phyloP scores from a whole-genome alignment of 2,113 vertebrate species.

The Ellobius talpinus region DNA sequence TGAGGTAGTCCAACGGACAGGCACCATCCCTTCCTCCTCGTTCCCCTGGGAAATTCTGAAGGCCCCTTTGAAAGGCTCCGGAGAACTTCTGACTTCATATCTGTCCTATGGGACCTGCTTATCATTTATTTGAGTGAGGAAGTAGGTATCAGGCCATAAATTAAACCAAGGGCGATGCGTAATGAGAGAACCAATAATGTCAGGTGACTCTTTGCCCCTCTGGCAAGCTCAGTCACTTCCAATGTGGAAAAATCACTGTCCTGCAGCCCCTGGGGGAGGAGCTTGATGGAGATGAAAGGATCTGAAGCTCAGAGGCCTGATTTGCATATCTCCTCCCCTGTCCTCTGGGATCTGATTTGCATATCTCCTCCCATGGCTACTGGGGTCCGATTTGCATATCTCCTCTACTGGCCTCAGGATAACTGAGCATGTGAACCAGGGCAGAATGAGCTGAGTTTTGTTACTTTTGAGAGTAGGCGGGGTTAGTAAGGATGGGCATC shows the following conservation, averaged over 20 bases:
- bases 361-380: rapidly evolving
- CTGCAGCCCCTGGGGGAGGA: neutral
- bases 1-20: rapidly evolving
- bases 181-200: neutral
- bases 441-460: neutral
- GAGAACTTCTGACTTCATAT: neutral
- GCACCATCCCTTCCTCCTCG: rapidly evolving
- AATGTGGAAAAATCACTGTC: neutral
- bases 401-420: neutral
- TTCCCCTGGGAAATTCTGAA: too few species aligned
- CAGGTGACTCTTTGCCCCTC: neutral
- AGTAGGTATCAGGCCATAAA: rapidly evolving
- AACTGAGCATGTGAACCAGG: rapidly evolving
- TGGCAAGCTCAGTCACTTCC: neutral
- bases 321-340: neutral
- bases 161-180: neutral
- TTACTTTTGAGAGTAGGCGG: too few species aligned
- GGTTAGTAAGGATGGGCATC: neutral
- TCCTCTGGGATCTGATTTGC: neutral
- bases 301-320: neutral
- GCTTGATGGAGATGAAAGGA: neutral
- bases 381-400: neutral
- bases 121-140: neutral
- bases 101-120: neutral
- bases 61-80: neutral